phyloP scores from a whole-genome alignment of 2,113 vertebrate species.

The Chelonoidis abingdonii region DNA sequence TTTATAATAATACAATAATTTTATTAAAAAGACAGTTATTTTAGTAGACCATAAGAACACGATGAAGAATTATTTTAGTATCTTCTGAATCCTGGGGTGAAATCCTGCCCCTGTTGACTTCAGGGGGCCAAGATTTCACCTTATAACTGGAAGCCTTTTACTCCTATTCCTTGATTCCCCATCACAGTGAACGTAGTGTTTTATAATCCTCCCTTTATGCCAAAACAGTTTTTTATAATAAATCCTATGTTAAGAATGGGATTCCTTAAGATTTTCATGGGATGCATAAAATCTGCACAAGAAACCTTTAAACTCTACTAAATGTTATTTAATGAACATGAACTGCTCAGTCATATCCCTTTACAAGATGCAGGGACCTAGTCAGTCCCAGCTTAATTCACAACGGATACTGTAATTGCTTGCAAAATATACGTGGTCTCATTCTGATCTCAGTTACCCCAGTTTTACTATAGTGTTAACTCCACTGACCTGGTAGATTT shows the following conservation, averaged over 20 bases:
- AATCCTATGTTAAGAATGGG: neutral
- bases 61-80: conserved; percentile 15
- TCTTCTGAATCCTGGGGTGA: neutral
- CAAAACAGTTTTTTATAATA: conserved; percentile 15
- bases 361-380: fast-evolving
- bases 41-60: conserved; percentile 38
- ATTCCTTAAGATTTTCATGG: neutral
- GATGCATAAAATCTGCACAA: neutral
- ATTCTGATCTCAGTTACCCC: neutral
- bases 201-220: neutral
- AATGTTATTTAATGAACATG: fast-evolving
- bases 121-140: neutral
- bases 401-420: fast-evolving
- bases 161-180: neutral
- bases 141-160: neutral
- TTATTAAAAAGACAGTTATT: conserved; percentile 57
- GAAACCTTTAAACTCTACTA: fast-evolving
- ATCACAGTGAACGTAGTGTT: neutral
- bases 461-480: neutral
- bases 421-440: neutral
- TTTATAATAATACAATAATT: conserved; percentile 65
- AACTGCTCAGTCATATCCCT: neutral
- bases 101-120: neutral
- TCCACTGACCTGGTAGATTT: fast-evolving
- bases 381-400: neutral